Percentiles rank a stretch among this genome's conserved stretches.
Conservation (phyloP, 92 coral and sea anemone genomes). For the Palythoa heliodiscus region DNA sequence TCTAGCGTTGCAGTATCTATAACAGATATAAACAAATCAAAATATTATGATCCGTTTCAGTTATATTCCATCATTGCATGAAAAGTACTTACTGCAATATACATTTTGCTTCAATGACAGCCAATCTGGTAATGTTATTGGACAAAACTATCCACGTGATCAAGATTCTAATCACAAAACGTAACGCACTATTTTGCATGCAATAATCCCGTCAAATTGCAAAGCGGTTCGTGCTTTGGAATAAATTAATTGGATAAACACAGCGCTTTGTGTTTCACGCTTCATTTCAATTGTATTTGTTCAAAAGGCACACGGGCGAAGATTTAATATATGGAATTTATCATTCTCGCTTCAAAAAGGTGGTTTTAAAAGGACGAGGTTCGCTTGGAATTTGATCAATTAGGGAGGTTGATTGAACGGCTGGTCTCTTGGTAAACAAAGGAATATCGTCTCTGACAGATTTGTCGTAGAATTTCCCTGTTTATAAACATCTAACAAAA, state of each 20-base stretch:
- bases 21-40: conserved; percentile 4
- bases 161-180: neutral
- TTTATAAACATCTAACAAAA: neutral
- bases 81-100: neutral
- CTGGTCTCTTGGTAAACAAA: conserved; percentile 22
- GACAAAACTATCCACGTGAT: conserved; percentile 65
- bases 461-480: conserved; percentile 17
- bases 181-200: conserved; percentile 43
- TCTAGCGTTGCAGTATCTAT: conserved; percentile 9
- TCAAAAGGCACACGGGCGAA: conserved; percentile 7
- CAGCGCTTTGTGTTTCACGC: neutral
- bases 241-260: conserved; percentile 25
- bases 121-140: conserved; percentile 57
- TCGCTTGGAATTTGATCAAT: conserved; percentile 75
- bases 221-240: conserved; percentile 13
- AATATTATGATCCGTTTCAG: conserved; percentile 33
- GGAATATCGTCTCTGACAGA: conserved; percentile 28
- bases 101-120: conserved; percentile 70
- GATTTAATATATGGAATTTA: conserved; percentile 23
- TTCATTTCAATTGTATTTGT: conserved; percentile 11
- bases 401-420: conserved; percentile 53
- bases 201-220: neutral
- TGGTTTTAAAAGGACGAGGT: conserved; percentile 28
- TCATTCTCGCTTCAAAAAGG: conserved; percentile 29
- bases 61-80: conserved; percentile 29